Evolutionary conservation across 2,797 vertebrate genomes (phyloP).

Genomic region (Eulemur rubriventer): DNA sequence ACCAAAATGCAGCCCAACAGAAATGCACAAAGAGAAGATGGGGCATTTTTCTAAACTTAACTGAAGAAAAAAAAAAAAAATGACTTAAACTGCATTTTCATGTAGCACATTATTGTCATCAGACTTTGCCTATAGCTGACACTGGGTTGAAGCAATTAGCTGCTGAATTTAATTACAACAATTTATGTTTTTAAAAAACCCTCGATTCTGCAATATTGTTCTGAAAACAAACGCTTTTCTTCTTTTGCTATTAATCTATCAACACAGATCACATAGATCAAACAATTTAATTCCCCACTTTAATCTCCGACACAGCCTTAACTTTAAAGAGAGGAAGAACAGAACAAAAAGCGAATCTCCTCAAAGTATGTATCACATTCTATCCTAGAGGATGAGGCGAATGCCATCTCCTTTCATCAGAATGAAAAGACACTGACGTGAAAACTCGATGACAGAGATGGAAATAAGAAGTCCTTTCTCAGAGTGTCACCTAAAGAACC

Average conservation of each 20-base stretch:
- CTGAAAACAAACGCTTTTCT: background rate
- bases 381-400: background rate
- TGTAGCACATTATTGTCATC: background rate
- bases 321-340: background rate
- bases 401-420: background rate
- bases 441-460: background rate
- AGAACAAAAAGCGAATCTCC: background rate
- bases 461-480: background rate
- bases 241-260: background rate
- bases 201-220: background rate
- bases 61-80: background rate
- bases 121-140: background rate
- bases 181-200: background rate
- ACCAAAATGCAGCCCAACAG: slow-evolving; percentile 55
- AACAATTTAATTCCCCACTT: background rate
- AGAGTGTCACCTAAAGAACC: background rate
- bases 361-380: background rate
- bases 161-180: background rate
- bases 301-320: background rate
- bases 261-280: background rate
- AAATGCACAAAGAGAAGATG: slow-evolving; percentile 43
- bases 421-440: background rate
- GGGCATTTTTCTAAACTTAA: slow-evolving; percentile 57
- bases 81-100: background rate
- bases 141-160: background rate